Evolutionary conservation across 2,797 vertebrate genomes (phyloP).

Genomic region (Sebastes nivosus): DNA sequence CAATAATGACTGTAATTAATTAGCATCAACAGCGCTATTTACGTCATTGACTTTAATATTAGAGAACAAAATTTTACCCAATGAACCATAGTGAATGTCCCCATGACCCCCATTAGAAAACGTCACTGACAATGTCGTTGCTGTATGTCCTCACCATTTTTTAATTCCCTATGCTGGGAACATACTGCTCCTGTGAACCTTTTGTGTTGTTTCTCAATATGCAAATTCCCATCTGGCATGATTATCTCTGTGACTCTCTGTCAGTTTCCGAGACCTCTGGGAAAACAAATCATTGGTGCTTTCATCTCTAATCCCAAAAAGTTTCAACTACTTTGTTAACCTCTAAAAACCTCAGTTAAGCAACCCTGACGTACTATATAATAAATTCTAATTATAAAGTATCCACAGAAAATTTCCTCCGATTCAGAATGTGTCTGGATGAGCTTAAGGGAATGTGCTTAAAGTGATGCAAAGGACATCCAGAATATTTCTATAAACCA

Average conservation of each 20-base stretch:
- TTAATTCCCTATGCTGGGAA: neutral
- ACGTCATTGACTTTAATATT: neutral
- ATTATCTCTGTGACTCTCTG: conserved; percentile 40
- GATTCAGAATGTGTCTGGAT: neutral
- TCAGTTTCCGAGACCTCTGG: conserved; percentile 31
- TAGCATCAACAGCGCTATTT: neutral
- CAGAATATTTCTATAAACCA: neutral
- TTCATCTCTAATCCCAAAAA: conserved; percentile 16
- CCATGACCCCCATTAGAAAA: conserved; percentile 5
- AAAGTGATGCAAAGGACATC: neutral
- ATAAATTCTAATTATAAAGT: conserved; percentile 9
- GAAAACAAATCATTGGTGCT: neutral
- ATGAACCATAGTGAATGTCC: conserved; percentile 4
- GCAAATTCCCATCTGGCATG: conserved; percentile 58
- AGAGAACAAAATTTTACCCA: neutral
- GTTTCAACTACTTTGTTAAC: conserved; percentile 18
- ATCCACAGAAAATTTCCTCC: neutral
- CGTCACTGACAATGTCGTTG: neutral
- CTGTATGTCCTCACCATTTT: neutral
- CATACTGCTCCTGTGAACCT: conserved; percentile 1
- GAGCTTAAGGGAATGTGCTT: neutral
- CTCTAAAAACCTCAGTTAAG: conserved; percentile 1
- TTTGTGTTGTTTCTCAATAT: conserved; percentile 31
- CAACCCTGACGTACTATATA: neutral
- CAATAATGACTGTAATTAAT: neutral